A percentile compares a stretch with the other conserved stretches of the same genome.
phyloP scores from a whole-genome alignment of 92 coral and sea anemone species.

The Heliopora coerulea region DNA sequence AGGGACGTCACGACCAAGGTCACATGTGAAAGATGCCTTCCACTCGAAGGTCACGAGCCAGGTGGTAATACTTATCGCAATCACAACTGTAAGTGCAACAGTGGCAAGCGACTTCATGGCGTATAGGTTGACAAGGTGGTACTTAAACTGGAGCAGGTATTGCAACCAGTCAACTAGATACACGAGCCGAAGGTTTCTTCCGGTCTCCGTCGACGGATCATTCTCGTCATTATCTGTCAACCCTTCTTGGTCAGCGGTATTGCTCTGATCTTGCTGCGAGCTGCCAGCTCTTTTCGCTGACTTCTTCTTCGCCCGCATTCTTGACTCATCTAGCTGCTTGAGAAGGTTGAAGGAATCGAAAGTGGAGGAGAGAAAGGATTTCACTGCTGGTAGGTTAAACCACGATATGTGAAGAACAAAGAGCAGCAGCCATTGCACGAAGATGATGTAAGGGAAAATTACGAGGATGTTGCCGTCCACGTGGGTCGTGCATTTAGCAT shows the following conservation, averaged over 20 bases:
- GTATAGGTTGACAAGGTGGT: conserved; percentile 20
- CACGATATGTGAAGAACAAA: conserved; percentile 39
- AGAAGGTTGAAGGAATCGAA: conserved; percentile 17
- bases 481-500: conserved; percentile 40
- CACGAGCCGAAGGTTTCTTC: conserved; percentile 26
- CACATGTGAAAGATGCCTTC: conserved; percentile 22
- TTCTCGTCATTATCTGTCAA: background rate
- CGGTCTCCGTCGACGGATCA: background rate
- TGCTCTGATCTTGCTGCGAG: background rate
- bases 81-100: background rate
- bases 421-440: conserved; percentile 25
- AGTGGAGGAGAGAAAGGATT: conserved; percentile 26
- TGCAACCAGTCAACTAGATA: conserved; percentile 27
- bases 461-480: conserved; percentile 26
- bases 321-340: conserved; percentile 9
- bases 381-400: conserved; percentile 33
- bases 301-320: background rate
- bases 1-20: conserved; percentile 10
- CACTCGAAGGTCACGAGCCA: conserved; percentile 8
- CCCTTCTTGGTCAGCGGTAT: background rate
- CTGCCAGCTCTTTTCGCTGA: background rate
- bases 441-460: conserved; percentile 36
- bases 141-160: conserved; percentile 25
- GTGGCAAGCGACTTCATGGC: conserved; percentile 4
- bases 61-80: conserved; percentile 6